A percentile compares a stretch with the other conserved stretches of the same genome.
These are phyloP conservation scores for Arothron firmamentum DNA, from an alignment of 2,113 vertebrate species.

Conservation along the genomic window DNA sequence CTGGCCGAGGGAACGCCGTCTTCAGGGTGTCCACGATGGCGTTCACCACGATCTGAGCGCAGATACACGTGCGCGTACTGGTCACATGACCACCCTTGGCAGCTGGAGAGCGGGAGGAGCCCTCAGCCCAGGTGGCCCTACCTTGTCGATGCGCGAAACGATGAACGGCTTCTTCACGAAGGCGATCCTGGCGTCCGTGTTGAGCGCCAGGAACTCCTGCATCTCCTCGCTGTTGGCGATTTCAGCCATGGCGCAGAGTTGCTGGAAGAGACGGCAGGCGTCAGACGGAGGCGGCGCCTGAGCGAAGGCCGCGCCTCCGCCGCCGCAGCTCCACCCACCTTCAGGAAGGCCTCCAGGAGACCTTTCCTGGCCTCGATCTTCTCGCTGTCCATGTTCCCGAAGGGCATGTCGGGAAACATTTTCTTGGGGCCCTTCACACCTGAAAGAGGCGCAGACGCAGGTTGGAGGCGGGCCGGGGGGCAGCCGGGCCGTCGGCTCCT, in stretches of 20 bases:
- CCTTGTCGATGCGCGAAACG: slow-evolving; percentile 96
- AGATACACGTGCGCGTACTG: no score
- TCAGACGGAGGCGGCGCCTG: no score
- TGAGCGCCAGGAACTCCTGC: slow-evolving; percentile 95
- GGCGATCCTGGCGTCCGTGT: slow-evolving; percentile 92
- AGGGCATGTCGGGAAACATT: slow-evolving; percentile 94
- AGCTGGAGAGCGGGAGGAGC: no score
- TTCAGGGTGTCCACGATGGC: slow-evolving; percentile 96
- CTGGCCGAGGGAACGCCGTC: slow-evolving; percentile 91
- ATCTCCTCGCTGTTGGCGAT: slow-evolving; percentile 91
- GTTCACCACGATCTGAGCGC: slow-evolving; percentile 87
- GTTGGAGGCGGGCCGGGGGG: neutral
- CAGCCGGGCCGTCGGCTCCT: no score
- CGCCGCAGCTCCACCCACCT: slow-evolving; percentile 56
- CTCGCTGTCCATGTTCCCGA: slow-evolving; percentile 98
- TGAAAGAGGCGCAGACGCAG: slow-evolving; percentile 47
- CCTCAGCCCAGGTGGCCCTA: slow-evolving; percentile 4
- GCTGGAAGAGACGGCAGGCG: slow-evolving; percentile 64
- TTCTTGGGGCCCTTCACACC: slow-evolving; percentile 98
- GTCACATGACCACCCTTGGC: no score
- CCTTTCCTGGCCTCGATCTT: slow-evolving; percentile 94
- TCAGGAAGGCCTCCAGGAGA: slow-evolving; percentile 89
- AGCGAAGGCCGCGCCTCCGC: no score
- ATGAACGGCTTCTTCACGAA: slow-evolving; percentile 96
- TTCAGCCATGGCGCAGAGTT: slow-evolving; percentile 88